phyloP scores from a whole-genome alignment of 2,113 vertebrate genomes.

The Eclectus roratus region DNA sequence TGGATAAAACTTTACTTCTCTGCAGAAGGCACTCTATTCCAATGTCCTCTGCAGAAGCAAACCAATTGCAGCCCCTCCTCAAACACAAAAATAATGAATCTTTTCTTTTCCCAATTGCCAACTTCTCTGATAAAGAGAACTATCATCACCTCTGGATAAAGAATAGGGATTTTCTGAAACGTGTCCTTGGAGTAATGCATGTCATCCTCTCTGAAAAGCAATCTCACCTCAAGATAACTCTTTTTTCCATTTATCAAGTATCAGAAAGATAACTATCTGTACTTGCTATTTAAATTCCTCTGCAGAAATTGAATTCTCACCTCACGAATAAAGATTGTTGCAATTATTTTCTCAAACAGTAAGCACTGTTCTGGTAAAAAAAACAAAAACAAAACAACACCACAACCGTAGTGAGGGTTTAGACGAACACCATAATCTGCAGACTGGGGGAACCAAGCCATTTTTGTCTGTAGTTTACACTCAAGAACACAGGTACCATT shows the following conservation, averaged over 20 bases:
- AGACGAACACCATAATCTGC: neutral
- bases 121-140: conserved; percentile 40
- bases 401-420: neutral
- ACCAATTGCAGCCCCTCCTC: neutral
- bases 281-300: conserved; percentile 49
- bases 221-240: conserved; percentile 61
- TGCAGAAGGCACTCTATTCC: neutral
- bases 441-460: neutral
- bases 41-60: conserved; percentile 9
- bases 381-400: neutral
- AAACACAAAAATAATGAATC: conserved; percentile 34
- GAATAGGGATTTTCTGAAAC: conserved; percentile 52
- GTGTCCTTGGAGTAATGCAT: conserved; percentile 57
- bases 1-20: neutral
- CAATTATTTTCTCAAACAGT: conserved; percentile 15
- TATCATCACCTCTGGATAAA: conserved; percentile 45
- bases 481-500: neutral
- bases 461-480: neutral
- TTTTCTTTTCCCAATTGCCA: conserved; percentile 22
- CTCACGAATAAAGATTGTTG: neutral
- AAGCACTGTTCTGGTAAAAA: neutral
- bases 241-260: conserved; percentile 64
- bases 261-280: conserved; percentile 26
- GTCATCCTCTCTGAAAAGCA: conserved; percentile 57
- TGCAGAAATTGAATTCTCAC: conserved; percentile 24